Evolutionary conservation across 2,113 vertebrate genomes (phyloP), one percentile per base, ranked within the genome.

Genomic region (Clarias batrachus): DNA sequence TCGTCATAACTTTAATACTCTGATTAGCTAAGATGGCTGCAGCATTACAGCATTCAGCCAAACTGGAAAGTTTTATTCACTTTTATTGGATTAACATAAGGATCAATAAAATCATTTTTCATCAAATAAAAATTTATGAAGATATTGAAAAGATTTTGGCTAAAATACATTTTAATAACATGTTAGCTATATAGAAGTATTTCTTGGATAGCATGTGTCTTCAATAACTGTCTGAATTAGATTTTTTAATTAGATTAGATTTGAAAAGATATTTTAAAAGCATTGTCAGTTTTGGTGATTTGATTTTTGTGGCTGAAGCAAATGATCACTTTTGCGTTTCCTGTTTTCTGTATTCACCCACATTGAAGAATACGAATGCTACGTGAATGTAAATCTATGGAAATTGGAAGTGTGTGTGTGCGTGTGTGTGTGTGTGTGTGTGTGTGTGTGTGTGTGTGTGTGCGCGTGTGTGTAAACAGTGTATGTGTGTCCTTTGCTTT

Each of bases 381-480:
- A n/a, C 3, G 11, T 27, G 63, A 27, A 27, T 23, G 21, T 62
- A 71, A 14, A 37, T 5, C 16, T 9, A 71, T 16, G 33, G 33
- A 19, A 17, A 71, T 16, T 19, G 68, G 68, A 71, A 37, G 17
- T 71, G 3, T 68, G 11, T 74, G 68, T 85, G 73, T 85, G 27
- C 27, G 73, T 66, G 3, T 27, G 17, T 66, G 41, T 33, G 74
- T 85, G n/a, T n/a, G n/a, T n/a, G 16, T 57, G 37, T 30, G 84
- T 85, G 16, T 56, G 33, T 37, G 33, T 37, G 33, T 73, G 68
- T 85, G 73, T 85, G 27, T 48, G 71, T 30, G 71, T 48, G 57
- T 52, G 25, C 56, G 3, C 19, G 17, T 66, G 41, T 33, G 74
- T 85, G 16, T 57, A 3, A 25, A 52, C 41, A 52, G 57, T 85